Evolutionary conservation across 2,797 vertebrate genomes (phyloP).

Genomic region (Falco rusticolus): DNA sequence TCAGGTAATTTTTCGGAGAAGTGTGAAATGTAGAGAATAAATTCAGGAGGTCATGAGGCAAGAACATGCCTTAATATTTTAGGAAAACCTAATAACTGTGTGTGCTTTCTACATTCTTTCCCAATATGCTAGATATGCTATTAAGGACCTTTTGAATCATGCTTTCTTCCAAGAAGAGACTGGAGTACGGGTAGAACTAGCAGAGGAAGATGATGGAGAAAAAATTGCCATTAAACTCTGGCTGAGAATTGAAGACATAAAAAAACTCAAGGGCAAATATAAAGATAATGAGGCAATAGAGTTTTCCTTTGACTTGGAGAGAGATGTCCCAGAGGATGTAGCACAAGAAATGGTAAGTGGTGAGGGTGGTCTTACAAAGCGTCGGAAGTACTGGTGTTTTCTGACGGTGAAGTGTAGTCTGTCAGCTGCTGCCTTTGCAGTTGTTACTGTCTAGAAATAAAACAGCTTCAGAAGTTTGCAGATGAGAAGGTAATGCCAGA

Average conservation of each 20-base stretch:
- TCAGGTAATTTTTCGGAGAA: not conserved
- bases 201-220: constrained; percentile 99
- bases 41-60: not conserved
- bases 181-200: constrained; percentile 95
- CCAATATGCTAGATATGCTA: constrained; percentile 87
- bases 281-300: constrained; percentile 99
- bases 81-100: not conserved
- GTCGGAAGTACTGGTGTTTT: not conserved
- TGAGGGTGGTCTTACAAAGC: not conserved
- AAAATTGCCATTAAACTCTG: constrained; percentile 98
- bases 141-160: constrained; percentile 97
- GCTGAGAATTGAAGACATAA: constrained; percentile 97
- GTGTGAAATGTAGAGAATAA: not conserved
- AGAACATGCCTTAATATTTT: not conserved
- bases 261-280: constrained; percentile 99
- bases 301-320: constrained; percentile 96
- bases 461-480: not conserved
- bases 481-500: not conserved
- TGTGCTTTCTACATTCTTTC: not conserved
- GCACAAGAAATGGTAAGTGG: constrained; percentile 97
- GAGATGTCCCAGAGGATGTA: constrained; percentile 97
- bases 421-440: not conserved
- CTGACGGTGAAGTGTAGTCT: not conserved
- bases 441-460: not conserved
- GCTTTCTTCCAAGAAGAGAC: constrained; percentile 99